Base-by-base conservation (phyloP, 2,797 vertebrate species). In the Rhabdophis nuchalis region DNA sequence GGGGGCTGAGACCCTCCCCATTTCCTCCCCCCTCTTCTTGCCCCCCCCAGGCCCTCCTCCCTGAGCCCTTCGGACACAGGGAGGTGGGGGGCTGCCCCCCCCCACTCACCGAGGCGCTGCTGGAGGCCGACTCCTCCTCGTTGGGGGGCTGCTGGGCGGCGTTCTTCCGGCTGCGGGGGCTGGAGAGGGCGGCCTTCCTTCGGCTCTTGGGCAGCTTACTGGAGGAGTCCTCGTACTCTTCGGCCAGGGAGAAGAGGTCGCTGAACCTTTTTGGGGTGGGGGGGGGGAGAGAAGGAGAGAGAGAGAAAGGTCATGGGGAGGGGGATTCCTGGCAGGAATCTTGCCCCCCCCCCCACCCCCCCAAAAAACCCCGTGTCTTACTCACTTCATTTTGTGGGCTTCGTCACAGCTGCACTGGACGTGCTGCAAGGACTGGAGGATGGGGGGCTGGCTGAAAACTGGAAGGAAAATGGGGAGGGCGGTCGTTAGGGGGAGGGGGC, bases 351-450 rank as follows among this genome's bases (percentile, higher is more conserved):
- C 54, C 18, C 56, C 18, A 6, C 2, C 58, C 58, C 23, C 8
- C 23, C 58, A 0, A 3, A 25, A 60, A 60, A 0, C 54, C 6
- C 20, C 25, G 0, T 1, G 1, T n/a, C 5, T 5, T 20, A 88
- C 97, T 97, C 85, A 99, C 99, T 99, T 99, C 98, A 99, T 99
- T 95, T 99, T 99, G 97, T 99, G 99, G 0, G 98, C 98, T 90
- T 99, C 99, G 0, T 99, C 99, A 12, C 99, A 99, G 98, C 99
- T 99, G 36, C 99, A 99, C 97, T 99, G 99, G 89, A 99, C 99
- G 0, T 99, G 99, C 96, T 99, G 99, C 87, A 99, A 95, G 0
- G 98, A 98, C 93, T 98, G 98, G 0, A 98, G 97, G 89, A 98
- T 98, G 0, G 98, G 98, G 0, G 98, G 98, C 89, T 98, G 98